phyloP scores from a whole-genome alignment of 2,888 invertebrate genomes.

The Pseudococcus viburni region DNA sequence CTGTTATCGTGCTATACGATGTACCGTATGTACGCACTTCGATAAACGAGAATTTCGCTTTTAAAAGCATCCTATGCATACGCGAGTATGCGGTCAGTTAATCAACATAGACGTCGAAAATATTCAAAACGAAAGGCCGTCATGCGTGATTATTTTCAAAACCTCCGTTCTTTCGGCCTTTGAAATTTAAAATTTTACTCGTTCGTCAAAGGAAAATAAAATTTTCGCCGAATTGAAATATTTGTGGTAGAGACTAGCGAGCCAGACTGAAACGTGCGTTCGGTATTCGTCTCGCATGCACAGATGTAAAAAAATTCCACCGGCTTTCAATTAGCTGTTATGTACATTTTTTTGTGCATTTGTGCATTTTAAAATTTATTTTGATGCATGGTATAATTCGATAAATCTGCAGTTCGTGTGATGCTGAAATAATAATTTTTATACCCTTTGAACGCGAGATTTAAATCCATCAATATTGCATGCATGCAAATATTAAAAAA shows the following conservation, averaged over 20 bases:
- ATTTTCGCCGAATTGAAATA: background rate
- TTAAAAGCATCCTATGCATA: conserved; percentile 2
- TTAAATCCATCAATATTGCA: too few relatives aligned
- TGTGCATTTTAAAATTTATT: too few relatives aligned
- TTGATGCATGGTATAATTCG: too few relatives aligned
- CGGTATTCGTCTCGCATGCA: background rate
- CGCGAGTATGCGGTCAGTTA: conserved; percentile 28
- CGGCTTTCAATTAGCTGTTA: background rate
- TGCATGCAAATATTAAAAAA: too few relatives aligned
- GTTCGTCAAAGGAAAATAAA: conserved; percentile 38
- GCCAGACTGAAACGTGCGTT: conserved; percentile 7
- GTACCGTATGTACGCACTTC: conserved; percentile 6
- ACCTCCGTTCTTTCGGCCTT: conserved; percentile 2
- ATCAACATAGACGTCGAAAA: conserved; percentile 45
- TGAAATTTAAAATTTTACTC: conserved; percentile 42
- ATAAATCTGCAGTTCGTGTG: too few relatives aligned
- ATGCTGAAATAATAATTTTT: too few relatives aligned
- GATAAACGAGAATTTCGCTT: conserved; percentile 43
- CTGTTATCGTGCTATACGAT: background rate
- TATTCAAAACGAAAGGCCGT: conserved; percentile 32
- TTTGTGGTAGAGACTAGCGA: background rate
- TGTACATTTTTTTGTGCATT: background rate
- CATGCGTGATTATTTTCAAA: conserved; percentile 45
- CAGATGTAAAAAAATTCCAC: background rate
- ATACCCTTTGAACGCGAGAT: too few relatives aligned